These are phyloP conservation scores for Neotoma lepida DNA, from an alignment of 2,113 vertebrate genomes.

Conservation along the genomic window DNA sequence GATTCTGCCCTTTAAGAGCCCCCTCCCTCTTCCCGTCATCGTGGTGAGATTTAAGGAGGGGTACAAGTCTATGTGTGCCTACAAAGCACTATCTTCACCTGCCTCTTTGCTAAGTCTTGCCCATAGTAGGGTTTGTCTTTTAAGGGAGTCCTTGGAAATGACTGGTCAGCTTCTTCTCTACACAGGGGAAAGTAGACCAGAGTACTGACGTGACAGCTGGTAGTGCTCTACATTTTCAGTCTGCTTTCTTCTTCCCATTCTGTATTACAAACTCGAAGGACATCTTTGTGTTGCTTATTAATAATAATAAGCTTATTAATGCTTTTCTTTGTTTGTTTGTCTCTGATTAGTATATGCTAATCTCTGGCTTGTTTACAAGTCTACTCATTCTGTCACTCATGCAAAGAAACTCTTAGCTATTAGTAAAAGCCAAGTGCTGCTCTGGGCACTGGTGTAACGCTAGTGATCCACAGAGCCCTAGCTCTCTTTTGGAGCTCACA, in stretches of 20 bases:
- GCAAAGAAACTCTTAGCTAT: neutral
- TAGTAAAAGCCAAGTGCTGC: neutral
- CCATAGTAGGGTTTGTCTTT: neutral
- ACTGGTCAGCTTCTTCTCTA: neutral
- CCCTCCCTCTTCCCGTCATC: neutral
- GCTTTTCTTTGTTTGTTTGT: neutral
- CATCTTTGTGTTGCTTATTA: neutral
- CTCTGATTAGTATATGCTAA: neutral
- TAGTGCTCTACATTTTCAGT: neutral
- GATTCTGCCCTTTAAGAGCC: neutral
- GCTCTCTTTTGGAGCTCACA: neutral
- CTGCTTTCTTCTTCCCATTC: neutral
- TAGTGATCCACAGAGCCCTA: neutral
- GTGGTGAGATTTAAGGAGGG: neutral
- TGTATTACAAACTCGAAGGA: neutral
- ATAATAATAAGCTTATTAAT: neutral
- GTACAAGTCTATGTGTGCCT: neutral
- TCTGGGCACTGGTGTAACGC: neutral
- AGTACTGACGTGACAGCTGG: too few species aligned
- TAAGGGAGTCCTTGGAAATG: neutral
- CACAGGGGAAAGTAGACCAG: neutral
- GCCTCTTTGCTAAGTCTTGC: neutral
- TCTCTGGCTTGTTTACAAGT: neutral
- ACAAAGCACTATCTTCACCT: neutral
- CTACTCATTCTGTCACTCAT: neutral